phyloP scores from a whole-genome alignment of 1,140 invertebrate species.

The Pygmarrhopalites habei region DNA sequence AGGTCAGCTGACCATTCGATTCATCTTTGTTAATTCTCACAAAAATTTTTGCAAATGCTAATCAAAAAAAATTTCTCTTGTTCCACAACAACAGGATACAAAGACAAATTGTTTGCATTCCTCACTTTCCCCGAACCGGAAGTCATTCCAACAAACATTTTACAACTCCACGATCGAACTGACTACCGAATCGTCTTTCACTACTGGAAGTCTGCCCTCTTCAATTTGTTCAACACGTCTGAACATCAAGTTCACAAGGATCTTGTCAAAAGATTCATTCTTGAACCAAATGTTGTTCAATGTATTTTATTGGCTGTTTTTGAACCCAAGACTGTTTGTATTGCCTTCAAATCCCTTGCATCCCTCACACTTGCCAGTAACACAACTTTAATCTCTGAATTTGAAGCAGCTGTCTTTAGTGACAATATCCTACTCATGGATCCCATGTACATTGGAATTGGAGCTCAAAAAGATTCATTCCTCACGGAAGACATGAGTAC shows the following conservation, averaged over 20 bases:
- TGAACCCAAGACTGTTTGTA: neutral
- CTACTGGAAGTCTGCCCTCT: neutral
- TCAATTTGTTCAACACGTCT: neutral
- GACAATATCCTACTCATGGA: neutral
- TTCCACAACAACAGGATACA: too few relatives aligned
- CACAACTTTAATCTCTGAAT: neutral
- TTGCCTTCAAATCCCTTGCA: neutral
- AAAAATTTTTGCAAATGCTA: too few relatives aligned
- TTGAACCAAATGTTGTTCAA: neutral
- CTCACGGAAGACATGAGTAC: neutral
- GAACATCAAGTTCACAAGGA: neutral
- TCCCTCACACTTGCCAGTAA: neutral
- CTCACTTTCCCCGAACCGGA: neutral
- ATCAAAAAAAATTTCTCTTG: too few relatives aligned
- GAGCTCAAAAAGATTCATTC: neutral
- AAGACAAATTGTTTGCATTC: neutral
- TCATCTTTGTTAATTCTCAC: too few relatives aligned
- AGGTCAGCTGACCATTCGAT: too few relatives aligned
- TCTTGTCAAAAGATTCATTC: neutral
- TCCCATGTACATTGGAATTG: conserved; percentile 1
- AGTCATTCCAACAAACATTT: neutral
- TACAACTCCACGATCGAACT: neutral
- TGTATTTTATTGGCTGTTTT: neutral
- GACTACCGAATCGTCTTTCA: neutral
- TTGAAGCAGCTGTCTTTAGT: neutral